Conservation (phyloP, 1,140 invertebrate species). For the Lepidostoma basale region DNA sequence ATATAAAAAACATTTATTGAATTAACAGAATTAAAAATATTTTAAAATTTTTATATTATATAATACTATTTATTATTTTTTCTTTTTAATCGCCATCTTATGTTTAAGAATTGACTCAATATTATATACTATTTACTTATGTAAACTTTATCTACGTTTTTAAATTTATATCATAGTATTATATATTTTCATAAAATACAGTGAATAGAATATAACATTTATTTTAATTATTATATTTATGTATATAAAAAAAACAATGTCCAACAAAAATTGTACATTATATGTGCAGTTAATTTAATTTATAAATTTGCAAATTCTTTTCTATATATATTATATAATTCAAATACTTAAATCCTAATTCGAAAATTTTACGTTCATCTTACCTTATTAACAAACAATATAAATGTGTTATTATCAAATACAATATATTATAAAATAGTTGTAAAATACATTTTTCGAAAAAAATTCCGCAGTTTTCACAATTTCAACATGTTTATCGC, state of each 20-base stretch:
- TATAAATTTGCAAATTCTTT: no score
- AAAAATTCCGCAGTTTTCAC: no score
- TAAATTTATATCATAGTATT: not conserved
- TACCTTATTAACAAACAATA: no score
- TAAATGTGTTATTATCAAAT: no score
- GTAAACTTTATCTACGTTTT: not conserved
- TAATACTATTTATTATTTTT: not conserved
- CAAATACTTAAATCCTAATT: no score
- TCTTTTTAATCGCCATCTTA: constrained; percentile 14
- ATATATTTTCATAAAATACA: not conserved
- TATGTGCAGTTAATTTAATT: no score
- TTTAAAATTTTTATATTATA: not conserved
- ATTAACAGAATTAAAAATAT: no score
- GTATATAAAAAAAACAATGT: not conserved
- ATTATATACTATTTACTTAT: constrained; percentile 7
- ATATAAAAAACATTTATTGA: not conserved
- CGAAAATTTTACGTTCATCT: no score
- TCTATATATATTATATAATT: no score
- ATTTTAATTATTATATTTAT: not conserved
- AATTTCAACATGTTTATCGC: no score
- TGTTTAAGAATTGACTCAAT: constrained; percentile 19
- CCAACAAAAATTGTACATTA: not conserved
- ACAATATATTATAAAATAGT: no score
- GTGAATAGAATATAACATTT: not conserved
- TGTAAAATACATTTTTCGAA: no score